A percentile compares a stretch with the other conserved stretches of the same genome.
phyloP scores from a whole-genome alignment of 2,113 vertebrate species.

The Pterocles burchelli region DNA sequence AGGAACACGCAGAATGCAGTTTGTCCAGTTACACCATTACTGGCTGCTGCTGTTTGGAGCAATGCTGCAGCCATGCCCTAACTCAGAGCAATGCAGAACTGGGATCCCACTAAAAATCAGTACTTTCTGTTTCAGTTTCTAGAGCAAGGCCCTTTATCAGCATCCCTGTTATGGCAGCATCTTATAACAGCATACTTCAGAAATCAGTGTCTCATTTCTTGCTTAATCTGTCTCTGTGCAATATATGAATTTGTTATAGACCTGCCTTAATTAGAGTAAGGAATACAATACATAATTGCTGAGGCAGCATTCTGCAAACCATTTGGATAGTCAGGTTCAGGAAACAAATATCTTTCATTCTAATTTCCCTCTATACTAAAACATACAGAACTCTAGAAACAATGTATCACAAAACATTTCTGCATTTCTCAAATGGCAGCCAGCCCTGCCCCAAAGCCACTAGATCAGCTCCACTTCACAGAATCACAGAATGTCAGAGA shows the following conservation, averaged over 20 bases:
- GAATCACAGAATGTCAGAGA: no score
- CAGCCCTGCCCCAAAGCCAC: not conserved
- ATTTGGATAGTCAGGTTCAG: not conserved
- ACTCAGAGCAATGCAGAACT: not conserved
- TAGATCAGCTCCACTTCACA: not conserved
- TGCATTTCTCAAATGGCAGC: not conserved
- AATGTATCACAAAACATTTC: not conserved
- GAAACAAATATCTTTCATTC: not conserved
- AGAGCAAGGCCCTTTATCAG: not conserved
- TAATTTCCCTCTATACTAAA: not conserved
- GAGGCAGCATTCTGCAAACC: not conserved
- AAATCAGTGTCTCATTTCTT: not conserved
- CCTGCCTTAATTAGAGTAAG: not conserved
- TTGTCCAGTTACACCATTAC: not conserved
- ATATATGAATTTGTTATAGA: not conserved
- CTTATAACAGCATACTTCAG: not conserved
- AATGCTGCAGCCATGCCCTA: not conserved
- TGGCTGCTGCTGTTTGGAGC: not conserved
- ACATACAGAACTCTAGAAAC: not conserved
- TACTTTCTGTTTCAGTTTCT: not conserved
- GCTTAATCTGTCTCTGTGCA: not conserved
- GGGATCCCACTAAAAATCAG: not conserved
- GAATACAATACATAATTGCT: not conserved
- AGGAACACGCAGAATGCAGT: not conserved
- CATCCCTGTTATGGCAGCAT: not conserved